Evolutionary conservation across 92 coral and sea anemone genomes (phyloP).

Genomic region (Epizoanthus rinbou): DNA sequence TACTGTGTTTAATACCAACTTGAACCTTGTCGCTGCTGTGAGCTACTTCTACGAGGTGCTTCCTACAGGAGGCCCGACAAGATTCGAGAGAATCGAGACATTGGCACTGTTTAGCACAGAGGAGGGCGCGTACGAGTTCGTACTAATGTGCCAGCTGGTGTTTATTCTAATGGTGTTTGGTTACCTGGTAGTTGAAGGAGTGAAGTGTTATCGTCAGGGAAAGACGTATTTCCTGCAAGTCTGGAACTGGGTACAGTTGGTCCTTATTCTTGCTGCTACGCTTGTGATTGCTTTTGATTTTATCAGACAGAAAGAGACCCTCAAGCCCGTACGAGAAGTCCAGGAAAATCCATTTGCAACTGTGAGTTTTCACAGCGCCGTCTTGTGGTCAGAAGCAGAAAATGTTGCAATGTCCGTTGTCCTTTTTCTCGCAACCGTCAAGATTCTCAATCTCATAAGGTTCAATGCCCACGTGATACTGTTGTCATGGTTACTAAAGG

Average conservation of each 20-base stretch:
- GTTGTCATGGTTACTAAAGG: constrained; percentile 33
- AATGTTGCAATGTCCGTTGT: constrained; percentile 29
- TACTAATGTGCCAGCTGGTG: constrained; percentile 4
- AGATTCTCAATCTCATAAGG: constrained; percentile 25
- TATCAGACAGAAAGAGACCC: constrained; percentile 21
- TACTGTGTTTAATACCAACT: constrained; percentile 33
- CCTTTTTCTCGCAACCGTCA: constrained; percentile 25
- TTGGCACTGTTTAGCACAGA: constrained; percentile 18
- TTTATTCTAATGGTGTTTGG: constrained; percentile 47
- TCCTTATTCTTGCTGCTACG: constrained; percentile 31
- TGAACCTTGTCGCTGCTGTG: constrained; percentile 13
- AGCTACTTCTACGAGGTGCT: constrained; percentile 48
- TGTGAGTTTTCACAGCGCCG: constrained; percentile 36
- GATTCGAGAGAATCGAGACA: not conserved
- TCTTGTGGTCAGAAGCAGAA: constrained; percentile 41
- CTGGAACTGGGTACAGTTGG: constrained; percentile 55
- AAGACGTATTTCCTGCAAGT: constrained; percentile 3
- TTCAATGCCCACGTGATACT: constrained; percentile 33
- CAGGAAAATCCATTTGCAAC: constrained; percentile 44
- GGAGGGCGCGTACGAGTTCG: not conserved
- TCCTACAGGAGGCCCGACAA: constrained; percentile 40
- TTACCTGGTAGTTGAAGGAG: constrained; percentile 42
- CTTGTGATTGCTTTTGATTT: constrained; percentile 24
- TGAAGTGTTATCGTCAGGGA: constrained; percentile 35
- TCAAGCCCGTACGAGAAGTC: constrained; percentile 10